These are phyloP conservation scores for Chrysochloris asiatica DNA, from an alignment of 2,113 vertebrate genomes.

Conservation along the genomic window DNA sequence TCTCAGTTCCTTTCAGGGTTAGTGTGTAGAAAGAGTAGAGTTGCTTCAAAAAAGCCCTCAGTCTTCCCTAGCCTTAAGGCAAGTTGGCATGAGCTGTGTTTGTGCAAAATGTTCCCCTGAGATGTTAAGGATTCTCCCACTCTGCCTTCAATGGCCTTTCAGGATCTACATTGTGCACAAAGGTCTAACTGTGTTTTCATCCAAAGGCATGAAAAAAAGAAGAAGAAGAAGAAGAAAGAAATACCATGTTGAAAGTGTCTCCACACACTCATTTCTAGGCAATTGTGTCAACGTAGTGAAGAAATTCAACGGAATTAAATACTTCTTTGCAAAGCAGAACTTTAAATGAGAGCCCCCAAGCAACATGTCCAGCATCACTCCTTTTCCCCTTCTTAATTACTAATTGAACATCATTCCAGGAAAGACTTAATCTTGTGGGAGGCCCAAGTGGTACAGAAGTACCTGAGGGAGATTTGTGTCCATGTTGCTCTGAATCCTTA, in stretches of 20 bases:
- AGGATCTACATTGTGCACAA: constrained; percentile 61
- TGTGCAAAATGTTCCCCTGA: constrained; percentile 36
- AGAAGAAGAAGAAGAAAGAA: constrained; percentile 7
- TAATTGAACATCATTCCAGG: not conserved
- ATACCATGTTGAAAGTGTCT: constrained; percentile 57
- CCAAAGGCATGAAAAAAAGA: too few relatives aligned
- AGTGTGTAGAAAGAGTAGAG: constrained; percentile 1
- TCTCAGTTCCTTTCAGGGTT: constrained; percentile 47
- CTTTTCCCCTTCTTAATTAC: not conserved
- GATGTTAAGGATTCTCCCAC: constrained; percentile 42
- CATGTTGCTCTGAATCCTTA: not conserved
- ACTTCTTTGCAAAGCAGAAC: constrained; percentile 12
- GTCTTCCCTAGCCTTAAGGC: constrained; percentile 46
- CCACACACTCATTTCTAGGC: constrained; percentile 52
- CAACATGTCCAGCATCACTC: constrained; percentile 42
- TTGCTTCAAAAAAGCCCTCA: constrained; percentile 22
- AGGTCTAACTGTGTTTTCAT: constrained; percentile 70
- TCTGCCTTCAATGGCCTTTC: constrained; percentile 40
- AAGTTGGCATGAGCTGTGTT: constrained; percentile 60
- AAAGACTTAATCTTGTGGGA: not conserved
- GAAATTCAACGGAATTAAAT: constrained; percentile 59
- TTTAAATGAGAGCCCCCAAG: constrained; percentile 29
- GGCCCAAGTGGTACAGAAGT: not conserved
- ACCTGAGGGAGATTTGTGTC: not conserved
- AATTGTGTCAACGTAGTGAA: constrained; percentile 51